phyloP scores from a whole-genome alignment of 1,140 invertebrate genomes.

The Frieseomelitta varia region DNA sequence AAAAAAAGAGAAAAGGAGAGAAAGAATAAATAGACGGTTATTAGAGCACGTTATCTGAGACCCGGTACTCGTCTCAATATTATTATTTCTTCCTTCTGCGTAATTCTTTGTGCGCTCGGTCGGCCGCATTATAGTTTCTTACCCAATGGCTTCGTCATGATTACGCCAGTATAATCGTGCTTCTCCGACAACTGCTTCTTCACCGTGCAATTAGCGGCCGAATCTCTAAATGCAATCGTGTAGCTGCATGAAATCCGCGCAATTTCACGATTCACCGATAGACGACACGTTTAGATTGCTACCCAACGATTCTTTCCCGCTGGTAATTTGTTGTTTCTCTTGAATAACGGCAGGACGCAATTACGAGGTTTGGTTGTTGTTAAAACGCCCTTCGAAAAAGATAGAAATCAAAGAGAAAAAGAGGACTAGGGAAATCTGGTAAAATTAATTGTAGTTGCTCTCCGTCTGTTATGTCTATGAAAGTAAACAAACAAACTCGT shows the following conservation, averaged over 20 bases:
- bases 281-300: slow-evolving; percentile 35
- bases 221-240: slow-evolving; percentile 57
- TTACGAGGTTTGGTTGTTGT: neutral
- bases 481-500: no score
- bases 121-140: slow-evolving; percentile 49
- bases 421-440: no score
- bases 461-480: no score
- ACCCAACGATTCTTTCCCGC: neutral
- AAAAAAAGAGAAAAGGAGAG: no score
- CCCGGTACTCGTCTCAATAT: slow-evolving; percentile 9
- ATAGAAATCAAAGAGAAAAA: no score
- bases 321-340: slow-evolving; percentile 26
- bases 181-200: slow-evolving; percentile 58
- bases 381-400: neutral
- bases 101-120: slow-evolving; percentile 19
- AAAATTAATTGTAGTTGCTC: no score
- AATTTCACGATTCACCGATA: slow-evolving; percentile 57
- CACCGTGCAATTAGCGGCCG: slow-evolving; percentile 59
- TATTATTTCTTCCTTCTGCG: slow-evolving; percentile 47
- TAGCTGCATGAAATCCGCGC: slow-evolving; percentile 51
- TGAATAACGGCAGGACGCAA: slow-evolving; percentile 16
- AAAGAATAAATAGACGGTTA: slow-evolving; percentile 2
- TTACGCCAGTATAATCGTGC: slow-evolving; percentile 64
- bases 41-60: slow-evolving; percentile 28
- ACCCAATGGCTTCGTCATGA: slow-evolving; percentile 43